Percentiles rank a stretch among this genome's conserved stretches.
Conservation (phyloP, 23 tunicate species). For the Halocynthia roretzi region DNA sequence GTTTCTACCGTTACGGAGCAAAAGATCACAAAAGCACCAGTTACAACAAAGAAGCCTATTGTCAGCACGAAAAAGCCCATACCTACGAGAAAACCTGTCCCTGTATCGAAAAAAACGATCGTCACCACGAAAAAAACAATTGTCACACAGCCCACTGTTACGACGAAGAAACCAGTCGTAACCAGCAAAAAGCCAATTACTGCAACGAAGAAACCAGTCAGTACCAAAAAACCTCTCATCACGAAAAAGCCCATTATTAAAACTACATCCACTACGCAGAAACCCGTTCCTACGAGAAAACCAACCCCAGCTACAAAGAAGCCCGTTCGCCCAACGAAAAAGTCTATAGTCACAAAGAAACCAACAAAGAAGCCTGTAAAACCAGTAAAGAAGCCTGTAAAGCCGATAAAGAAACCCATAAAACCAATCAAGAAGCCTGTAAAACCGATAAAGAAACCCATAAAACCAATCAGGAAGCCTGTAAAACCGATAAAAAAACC, state of each 20-base stretch:
- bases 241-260: background rate
- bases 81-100: slow-evolving; percentile 1
- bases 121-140: background rate
- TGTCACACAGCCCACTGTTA: background rate
- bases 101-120: background rate
- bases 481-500: background rate
- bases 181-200: background rate
- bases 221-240: background rate
- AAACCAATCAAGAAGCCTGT: background rate
- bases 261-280: background rate
- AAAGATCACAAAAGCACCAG: background rate
- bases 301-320: background rate
- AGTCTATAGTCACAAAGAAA: background rate
- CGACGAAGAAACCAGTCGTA: background rate
- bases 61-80: background rate
- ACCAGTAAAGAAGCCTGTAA: background rate
- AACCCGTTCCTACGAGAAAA: background rate
- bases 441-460: background rate
- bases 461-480: background rate
- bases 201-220: background rate
- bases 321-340: background rate
- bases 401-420: background rate
- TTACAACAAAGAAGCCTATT: background rate
- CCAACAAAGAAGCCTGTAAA: background rate
- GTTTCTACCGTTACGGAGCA: background rate